phyloP scores from a whole-genome alignment of 2,797 vertebrate species.

The Myotis myotis region DNA sequence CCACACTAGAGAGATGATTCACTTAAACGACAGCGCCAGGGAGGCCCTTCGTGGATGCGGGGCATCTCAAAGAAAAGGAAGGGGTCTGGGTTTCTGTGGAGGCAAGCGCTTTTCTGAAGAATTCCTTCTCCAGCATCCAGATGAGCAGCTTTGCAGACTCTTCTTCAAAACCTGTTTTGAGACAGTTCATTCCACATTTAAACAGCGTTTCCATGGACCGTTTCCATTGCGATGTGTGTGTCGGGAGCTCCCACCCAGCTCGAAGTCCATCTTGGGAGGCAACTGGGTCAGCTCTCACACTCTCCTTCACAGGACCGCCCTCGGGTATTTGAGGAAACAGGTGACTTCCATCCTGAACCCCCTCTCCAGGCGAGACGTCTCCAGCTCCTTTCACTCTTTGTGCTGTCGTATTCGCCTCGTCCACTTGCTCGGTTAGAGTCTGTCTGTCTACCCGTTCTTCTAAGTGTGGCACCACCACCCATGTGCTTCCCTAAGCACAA shows the following conservation, averaged over 20 bases:
- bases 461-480: not conserved
- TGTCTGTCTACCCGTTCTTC: not conserved
- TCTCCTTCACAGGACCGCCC: not conserved
- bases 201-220: not conserved
- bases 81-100: not conserved
- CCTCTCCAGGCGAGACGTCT: not conserved
- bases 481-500: not conserved
- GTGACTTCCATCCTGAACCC: not conserved
- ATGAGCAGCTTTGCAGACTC: not conserved
- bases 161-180: not conserved
- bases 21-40: not conserved
- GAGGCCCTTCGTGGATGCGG: not conserved
- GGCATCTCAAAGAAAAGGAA: not conserved
- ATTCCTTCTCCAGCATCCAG: not conserved
- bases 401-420: fast-evolving
- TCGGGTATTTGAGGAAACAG: not conserved
- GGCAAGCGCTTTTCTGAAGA: not conserved
- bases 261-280: not conserved
- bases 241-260: not conserved
- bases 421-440: not conserved
- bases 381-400: not conserved
- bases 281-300: too few relatives aligned
- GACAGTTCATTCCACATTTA: not conserved
- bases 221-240: not conserved
- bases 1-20: not conserved